These are phyloP conservation scores for Drosophila bifasciata DNA, from an alignment of 1,140 invertebrate species.

Conservation along the genomic window DNA sequence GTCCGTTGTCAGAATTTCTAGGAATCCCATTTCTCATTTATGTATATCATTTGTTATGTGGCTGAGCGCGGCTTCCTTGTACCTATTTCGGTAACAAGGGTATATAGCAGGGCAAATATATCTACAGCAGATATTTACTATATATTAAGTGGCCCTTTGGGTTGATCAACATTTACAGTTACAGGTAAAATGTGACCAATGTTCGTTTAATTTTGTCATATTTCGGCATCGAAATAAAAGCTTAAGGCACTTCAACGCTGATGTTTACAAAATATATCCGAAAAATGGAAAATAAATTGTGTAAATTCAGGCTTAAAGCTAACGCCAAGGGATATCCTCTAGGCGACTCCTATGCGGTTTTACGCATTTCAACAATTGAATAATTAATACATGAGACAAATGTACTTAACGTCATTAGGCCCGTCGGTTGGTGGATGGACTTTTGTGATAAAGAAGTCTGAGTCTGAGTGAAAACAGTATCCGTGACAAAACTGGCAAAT, in stretches of 20 bases:
- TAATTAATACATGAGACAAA: conserved; percentile 54
- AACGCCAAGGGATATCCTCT: background rate
- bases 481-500: conserved; percentile 55
- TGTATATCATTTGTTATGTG: conserved; percentile 39
- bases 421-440: background rate
- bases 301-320: too few relatives aligned
- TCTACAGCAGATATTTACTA: too few relatives aligned
- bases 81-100: background rate
- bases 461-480: conserved; percentile 22
- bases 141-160: too few relatives aligned
- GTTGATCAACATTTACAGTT: too few relatives aligned
- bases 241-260: too few relatives aligned
- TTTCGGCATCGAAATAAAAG: too few relatives aligned
- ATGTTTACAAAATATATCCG: too few relatives aligned
- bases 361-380: conserved; percentile 19
- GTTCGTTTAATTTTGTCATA: too few relatives aligned
- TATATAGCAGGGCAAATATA: background rate
- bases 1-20: conserved; percentile 54
- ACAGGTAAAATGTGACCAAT: too few relatives aligned
- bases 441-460: background rate
- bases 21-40: conserved; percentile 58
- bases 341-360: background rate
- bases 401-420: conserved; percentile 46
- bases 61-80: conserved; percentile 9
- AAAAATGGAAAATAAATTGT: too few relatives aligned